Evolutionary conservation across 2,113 vertebrate species (phyloP).

Genomic region (Rutilus rutilus): DNA sequence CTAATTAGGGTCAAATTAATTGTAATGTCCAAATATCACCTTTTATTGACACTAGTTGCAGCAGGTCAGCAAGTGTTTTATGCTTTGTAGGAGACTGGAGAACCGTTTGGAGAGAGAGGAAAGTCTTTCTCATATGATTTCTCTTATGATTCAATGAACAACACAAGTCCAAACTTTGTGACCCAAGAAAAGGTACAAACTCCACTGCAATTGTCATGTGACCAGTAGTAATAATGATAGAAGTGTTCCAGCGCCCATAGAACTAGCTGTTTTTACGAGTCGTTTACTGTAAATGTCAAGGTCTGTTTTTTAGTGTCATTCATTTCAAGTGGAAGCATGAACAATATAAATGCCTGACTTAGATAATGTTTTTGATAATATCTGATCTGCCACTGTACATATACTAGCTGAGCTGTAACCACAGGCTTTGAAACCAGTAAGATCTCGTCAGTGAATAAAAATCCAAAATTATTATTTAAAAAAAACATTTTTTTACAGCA

Average conservation of each 20-base stretch:
- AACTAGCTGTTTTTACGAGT: neutral
- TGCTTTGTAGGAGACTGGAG: conserved; percentile 73
- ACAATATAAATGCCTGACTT: neutral
- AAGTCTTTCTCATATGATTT: conserved; percentile 97
- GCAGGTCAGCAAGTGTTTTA: neutral
- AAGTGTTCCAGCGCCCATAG: neutral
- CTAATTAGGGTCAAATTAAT: no score
- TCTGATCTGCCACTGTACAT: neutral
- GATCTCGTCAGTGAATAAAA: neutral
- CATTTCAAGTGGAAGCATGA: neutral
- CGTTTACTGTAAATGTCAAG: neutral
- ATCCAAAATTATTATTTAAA: no score
- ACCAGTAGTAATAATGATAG: neutral
- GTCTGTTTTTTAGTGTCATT: neutral
- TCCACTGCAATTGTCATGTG: neutral
- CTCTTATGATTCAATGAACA: conserved; percentile 92
- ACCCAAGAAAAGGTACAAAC: conserved; percentile 90
- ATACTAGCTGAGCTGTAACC: neutral
- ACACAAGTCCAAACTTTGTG: conserved; percentile 79
- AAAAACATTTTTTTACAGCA: neutral
- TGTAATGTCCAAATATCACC: no score
- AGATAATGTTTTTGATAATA: neutral
- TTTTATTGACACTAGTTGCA: neutral
- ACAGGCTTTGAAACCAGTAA: neutral
- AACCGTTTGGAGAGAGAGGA: conserved; percentile 81